Evolutionary conservation across 2,113 vertebrate species (phyloP).

Genomic region (Sitta europaea): DNA sequence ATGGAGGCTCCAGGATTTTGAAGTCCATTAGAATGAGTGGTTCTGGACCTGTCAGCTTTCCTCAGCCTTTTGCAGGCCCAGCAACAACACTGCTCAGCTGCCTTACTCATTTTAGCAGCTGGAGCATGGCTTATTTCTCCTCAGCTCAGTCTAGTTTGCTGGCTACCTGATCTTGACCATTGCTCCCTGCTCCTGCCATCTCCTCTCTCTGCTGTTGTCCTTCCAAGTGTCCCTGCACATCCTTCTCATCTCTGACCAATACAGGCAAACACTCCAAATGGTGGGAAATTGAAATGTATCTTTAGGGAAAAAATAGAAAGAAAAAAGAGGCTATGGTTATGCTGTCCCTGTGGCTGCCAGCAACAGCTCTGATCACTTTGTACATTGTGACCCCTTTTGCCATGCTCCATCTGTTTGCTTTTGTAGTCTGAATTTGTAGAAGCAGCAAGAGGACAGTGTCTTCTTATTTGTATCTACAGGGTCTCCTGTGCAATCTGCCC

Average conservation of each 20-base stretch:
- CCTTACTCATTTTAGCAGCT: background rate
- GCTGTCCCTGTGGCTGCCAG: background rate
- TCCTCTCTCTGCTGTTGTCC: background rate
- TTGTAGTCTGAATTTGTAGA: background rate
- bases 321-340: background rate
- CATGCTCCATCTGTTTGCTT: conserved; percentile 23
- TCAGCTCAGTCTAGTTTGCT: background rate
- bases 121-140: background rate
- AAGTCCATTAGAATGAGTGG: background rate
- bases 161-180: background rate
- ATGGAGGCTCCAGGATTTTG: background rate
- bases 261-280: background rate
- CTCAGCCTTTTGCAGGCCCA: background rate
- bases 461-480: background rate
- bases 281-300: background rate
- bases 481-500: background rate
- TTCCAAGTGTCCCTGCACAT: background rate
- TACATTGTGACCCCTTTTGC: conserved; percentile 15
- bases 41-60: background rate
- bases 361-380: background rate
- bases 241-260: background rate
- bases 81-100: background rate
- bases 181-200: background rate
- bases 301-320: accelerated
- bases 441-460: background rate